Evolutionary conservation across 2,888 invertebrate genomes (phyloP).

Genomic region (Scaptomyza flava): DNA sequence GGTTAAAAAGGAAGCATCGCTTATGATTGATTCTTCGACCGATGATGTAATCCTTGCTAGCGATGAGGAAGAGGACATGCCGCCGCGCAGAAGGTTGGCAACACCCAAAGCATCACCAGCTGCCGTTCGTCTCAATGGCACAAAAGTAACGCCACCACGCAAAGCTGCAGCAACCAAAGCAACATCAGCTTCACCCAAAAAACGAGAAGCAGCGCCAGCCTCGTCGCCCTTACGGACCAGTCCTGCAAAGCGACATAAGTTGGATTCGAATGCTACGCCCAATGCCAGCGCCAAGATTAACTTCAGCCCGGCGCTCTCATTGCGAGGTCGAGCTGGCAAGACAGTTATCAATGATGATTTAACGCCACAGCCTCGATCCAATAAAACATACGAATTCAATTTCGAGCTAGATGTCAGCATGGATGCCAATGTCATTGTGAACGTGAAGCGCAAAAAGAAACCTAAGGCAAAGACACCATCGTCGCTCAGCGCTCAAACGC

Average conservation of each 20-base stretch:
- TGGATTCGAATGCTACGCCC: slow-evolving; percentile 35
- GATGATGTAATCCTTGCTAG: slow-evolving; percentile 66
- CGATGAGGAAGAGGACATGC: slow-evolving; percentile 63
- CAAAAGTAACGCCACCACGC: slow-evolving; percentile 28
- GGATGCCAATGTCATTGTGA: slow-evolving; percentile 84
- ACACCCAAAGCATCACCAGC: slow-evolving; percentile 14
- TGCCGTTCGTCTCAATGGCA: neutral
- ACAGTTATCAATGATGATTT: slow-evolving; percentile 82
- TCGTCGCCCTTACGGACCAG: slow-evolving; percentile 34
- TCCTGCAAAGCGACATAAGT: slow-evolving; percentile 49
- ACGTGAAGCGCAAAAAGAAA: slow-evolving; percentile 83
- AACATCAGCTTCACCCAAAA: slow-evolving; percentile 49
- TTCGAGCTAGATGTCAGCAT: slow-evolving; percentile 84
- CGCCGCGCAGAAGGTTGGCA: slow-evolving; percentile 44
- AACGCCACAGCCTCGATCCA: slow-evolving; percentile 80
- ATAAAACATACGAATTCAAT: slow-evolving; percentile 84
- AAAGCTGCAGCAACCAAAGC: slow-evolving; percentile 28
- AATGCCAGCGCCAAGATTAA: slow-evolving; percentile 62
- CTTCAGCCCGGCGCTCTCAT: slow-evolving; percentile 75
- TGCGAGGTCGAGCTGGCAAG: slow-evolving; percentile 77
- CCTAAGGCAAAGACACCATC: slow-evolving; percentile 29
- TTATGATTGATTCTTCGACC: slow-evolving; percentile 33
- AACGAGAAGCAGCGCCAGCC: slow-evolving; percentile 19
- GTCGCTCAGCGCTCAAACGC: slow-evolving; percentile 7
- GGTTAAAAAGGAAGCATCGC: slow-evolving; percentile 27